phyloP scores from a whole-genome alignment of 2,888 invertebrate genomes.

The Lasius platythorax region DNA sequence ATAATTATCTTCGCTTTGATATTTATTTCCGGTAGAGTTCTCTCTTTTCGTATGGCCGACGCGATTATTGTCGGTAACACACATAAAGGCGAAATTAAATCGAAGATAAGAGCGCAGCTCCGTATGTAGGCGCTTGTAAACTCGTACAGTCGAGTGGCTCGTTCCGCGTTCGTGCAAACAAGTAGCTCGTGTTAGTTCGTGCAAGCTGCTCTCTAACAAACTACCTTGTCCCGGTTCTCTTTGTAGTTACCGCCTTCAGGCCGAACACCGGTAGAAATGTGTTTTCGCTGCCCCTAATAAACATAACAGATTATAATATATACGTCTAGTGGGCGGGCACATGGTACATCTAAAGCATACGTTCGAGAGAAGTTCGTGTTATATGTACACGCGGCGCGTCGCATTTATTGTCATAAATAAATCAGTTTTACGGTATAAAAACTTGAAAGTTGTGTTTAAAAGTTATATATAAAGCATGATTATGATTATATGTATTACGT shows the following conservation, averaged over 20 bases:
- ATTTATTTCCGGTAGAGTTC: slow-evolving; percentile 47
- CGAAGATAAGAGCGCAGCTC: slow-evolving; percentile 63
- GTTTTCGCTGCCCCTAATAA: slow-evolving; percentile 73
- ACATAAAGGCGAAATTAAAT: slow-evolving; percentile 53
- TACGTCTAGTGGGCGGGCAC: slow-evolving; percentile 63
- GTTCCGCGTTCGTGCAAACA: slow-evolving; percentile 72
- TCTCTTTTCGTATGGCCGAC: slow-evolving; percentile 37
- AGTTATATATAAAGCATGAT: background rate
- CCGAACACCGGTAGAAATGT: slow-evolving; percentile 73
- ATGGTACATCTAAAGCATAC: slow-evolving; percentile 60
- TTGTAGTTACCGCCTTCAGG: slow-evolving; percentile 73
- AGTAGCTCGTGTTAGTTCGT: slow-evolving; percentile 75
- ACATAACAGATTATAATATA: slow-evolving; percentile 75
- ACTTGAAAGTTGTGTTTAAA: slow-evolving; percentile 15
- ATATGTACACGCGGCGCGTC: slow-evolving; percentile 51
- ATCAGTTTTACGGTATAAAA: slow-evolving; percentile 53
- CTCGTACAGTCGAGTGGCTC: slow-evolving; percentile 67
- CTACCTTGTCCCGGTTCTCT: slow-evolving; percentile 73
- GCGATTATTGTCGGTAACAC: slow-evolving; percentile 52
- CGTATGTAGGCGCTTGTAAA: slow-evolving; percentile 62
- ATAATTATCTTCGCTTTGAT: slow-evolving; percentile 20
- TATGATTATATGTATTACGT: background rate
- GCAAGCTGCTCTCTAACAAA: slow-evolving; percentile 75
- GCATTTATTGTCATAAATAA: slow-evolving; percentile 68
- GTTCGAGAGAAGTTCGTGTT: slow-evolving; percentile 52